phyloP scores from a whole-genome alignment of 2,113 vertebrate species.

The Emydocephalus ijimae region DNA sequence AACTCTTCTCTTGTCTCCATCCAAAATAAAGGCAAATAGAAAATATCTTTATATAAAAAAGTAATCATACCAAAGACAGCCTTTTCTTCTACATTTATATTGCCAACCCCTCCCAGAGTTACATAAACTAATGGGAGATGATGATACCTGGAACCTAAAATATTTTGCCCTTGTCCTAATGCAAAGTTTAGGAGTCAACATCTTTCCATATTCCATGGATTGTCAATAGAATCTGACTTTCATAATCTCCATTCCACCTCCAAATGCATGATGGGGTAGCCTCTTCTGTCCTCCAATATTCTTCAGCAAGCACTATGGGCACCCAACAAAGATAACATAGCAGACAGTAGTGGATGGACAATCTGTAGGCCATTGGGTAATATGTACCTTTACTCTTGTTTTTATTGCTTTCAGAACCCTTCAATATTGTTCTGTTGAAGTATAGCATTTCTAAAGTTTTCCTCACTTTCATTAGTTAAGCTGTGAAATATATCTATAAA shows the following conservation, averaged over 20 bases:
- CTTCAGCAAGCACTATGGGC: background rate
- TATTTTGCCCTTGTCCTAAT: background rate
- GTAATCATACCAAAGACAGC: slow-evolving; percentile 6
- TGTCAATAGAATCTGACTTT: background rate
- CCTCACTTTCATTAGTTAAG: background rate
- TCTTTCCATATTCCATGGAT: background rate
- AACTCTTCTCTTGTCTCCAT: background rate
- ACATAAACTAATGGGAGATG: background rate
- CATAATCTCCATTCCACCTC: background rate
- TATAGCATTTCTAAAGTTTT: background rate
- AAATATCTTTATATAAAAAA: background rate
- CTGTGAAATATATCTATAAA: background rate
- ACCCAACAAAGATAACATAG: background rate
- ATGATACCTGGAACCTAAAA: background rate
- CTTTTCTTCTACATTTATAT: background rate
- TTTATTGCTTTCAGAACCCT: background rate
- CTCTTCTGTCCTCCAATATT: background rate
- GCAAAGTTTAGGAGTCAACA: background rate
- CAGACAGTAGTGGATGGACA: background rate
- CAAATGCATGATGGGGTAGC: background rate
- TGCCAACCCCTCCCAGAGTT: background rate
- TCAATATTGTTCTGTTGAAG: background rate
- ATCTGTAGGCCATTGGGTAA: background rate
- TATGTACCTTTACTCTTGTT: background rate
- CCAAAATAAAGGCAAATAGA: slow-evolving; percentile 12